Evolutionary conservation across 2,113 vertebrate species (phyloP).

Genomic region (Platichthys stellatus): DNA sequence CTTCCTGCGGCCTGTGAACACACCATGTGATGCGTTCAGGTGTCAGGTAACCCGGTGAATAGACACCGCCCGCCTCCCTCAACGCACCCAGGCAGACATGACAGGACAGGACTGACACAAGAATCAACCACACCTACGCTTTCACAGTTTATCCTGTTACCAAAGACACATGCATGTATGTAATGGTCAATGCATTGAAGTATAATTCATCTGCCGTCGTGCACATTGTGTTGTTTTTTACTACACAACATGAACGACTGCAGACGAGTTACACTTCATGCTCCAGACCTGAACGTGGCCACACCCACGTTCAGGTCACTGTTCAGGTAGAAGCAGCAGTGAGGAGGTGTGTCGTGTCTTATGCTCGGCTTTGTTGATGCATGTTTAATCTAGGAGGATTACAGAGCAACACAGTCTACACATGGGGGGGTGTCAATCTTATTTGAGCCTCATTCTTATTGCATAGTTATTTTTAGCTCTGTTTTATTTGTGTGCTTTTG

Average conservation of each 20-base stretch:
- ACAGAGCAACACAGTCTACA: not conserved
- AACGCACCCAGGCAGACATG: slow-evolving; percentile 36
- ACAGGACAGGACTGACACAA: slow-evolving; percentile 28
- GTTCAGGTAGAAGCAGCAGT: not conserved
- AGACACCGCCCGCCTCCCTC: slow-evolving; percentile 6
- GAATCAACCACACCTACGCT: not conserved
- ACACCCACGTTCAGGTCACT: too few relatives aligned
- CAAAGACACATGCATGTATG: too few relatives aligned
- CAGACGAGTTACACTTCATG: too few relatives aligned
- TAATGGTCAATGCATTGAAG: not conserved
- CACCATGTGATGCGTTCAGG: slow-evolving; percentile 22
- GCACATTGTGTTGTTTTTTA: too few relatives aligned
- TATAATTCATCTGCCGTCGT: not conserved
- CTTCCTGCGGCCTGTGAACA: not conserved
- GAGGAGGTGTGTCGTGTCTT: not conserved
- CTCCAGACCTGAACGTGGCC: too few relatives aligned
- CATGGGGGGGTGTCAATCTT: not conserved
- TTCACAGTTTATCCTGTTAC: too few relatives aligned
- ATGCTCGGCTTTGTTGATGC: too few relatives aligned
- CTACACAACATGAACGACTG: too few relatives aligned
- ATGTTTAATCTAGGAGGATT: not conserved
- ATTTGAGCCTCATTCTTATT: not conserved
- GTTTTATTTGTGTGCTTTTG: not conserved
- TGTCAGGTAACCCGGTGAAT: slow-evolving; percentile 41
- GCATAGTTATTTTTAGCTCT: not conserved